These are phyloP conservation scores for Rhagoletis pomonella DNA, from an alignment of 1,140 invertebrate species.

Conservation along the genomic window DNA sequence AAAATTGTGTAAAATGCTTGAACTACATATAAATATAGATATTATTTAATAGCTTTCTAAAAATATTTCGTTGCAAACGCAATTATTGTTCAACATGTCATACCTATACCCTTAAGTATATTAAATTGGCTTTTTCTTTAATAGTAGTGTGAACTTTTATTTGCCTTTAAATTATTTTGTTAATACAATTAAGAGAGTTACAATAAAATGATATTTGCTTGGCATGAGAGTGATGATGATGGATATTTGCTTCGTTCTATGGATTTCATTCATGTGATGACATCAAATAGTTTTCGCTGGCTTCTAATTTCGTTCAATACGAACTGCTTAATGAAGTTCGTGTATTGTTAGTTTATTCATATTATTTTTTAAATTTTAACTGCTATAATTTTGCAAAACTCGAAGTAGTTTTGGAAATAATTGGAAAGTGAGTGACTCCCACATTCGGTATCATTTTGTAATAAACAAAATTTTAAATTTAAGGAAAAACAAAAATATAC, in stretches of 20 bases:
- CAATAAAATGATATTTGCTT: constrained; percentile 49
- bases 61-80: background rate
- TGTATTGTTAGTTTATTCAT: constrained; percentile 1
- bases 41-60: constrained; percentile 17
- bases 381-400: constrained; percentile 46
- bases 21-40: background rate
- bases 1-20: constrained; percentile 25
- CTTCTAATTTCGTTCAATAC: background rate
- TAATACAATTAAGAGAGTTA: constrained; percentile 50
- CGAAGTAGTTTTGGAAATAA: constrained; percentile 31
- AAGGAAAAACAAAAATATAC: constrained; percentile 51
- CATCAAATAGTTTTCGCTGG: background rate
- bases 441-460: constrained; percentile 44
- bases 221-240: constrained; percentile 44
- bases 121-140: constrained; percentile 27
- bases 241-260: constrained; percentile 39
- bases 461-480: constrained; percentile 39
- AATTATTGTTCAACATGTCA: constrained; percentile 4
- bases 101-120: constrained; percentile 11
- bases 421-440: background rate
- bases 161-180: constrained; percentile 43
- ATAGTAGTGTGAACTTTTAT: constrained; percentile 51
- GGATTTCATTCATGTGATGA: constrained; percentile 29
- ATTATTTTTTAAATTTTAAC: constrained; percentile 19
- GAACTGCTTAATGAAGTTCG: constrained; percentile 30